phyloP scores from a whole-genome alignment of 1,140 invertebrate species.

The Ctenoplectra terminalis region DNA sequence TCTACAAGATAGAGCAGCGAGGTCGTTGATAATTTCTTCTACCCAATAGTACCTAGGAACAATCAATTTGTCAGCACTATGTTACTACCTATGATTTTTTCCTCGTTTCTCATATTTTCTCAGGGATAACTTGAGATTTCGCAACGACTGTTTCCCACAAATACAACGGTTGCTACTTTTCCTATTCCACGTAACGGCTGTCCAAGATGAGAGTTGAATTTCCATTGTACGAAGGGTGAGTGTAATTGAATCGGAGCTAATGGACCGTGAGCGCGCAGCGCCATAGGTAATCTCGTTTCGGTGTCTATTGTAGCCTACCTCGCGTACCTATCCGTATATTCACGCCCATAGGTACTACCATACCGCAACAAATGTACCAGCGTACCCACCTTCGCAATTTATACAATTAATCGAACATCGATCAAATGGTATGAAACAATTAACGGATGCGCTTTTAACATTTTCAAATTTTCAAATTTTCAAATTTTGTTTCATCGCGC shows the following conservation, averaged over 20 bases:
- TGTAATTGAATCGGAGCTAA: slow-evolving; percentile 60
- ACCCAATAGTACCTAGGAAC: not conserved
- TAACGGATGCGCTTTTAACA: not conserved
- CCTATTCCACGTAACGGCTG: slow-evolving; percentile 18
- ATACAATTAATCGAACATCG: slow-evolving; percentile 2
- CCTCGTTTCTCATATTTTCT: not conserved
- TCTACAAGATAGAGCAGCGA: not conserved
- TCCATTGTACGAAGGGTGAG: slow-evolving; percentile 14
- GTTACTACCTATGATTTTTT: no score
- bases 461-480: no score
- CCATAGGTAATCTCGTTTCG: slow-evolving; percentile 58
- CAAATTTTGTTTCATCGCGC: no score
- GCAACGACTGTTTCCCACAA: not conserved
- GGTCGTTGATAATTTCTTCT: not conserved
- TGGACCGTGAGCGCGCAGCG: slow-evolving; percentile 27
- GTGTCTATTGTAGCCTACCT: slow-evolving; percentile 48
- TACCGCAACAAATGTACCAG: not conserved
- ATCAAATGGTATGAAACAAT: not conserved
- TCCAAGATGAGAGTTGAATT: slow-evolving; percentile 18
- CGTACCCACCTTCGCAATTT: not conserved
- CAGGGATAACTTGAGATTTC: not conserved
- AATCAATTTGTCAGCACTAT: no score
- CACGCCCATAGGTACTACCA: not conserved
- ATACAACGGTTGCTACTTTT: slow-evolving; percentile 24
- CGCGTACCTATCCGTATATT: not conserved